Evolutionary conservation across 2,888 invertebrate genomes (phyloP), one percentile per base, ranked within the genome.

Genomic region (Agriotes lineatus): DNA sequence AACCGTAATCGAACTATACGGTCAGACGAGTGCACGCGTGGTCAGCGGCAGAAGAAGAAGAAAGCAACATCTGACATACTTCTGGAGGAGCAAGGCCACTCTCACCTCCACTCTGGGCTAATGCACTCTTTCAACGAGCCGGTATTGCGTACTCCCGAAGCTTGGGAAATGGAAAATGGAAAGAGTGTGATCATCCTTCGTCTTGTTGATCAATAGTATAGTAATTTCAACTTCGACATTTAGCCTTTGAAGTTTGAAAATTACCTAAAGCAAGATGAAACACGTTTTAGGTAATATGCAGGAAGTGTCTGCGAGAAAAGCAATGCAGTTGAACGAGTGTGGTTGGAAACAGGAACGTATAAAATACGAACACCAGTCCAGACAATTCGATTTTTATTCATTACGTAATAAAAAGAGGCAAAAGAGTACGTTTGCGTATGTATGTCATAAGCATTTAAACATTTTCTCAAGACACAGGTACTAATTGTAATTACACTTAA

Each of bases 41-140:
- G 76, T 77, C 77, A 76, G 67, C 78, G 69, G 74, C 77, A 73
- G 75, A 80, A 79, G 76, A 80, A 80, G 77, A 80, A 80, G 80
- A 81, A 80, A 81, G 81, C 76, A 79, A 80, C 76, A 77, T 74
- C 74, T 80, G 79, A 78, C 81, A 79, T 70, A 81, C 78, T 80
- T 80, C 64, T 59, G 58, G 44, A 70, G 71, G 76, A 79, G 79
- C 82, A 82, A 82, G 82, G 82, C 77, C 81, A 81, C 82, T 82
- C 82, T 82, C 81, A 81, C 82, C 79, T 76, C 74, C 70, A 71
- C 59, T 60, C 16, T 30, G 60, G 72, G 65, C 64, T 68, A 66
- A 48, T 64, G 69, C 60, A 52, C 64, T 60, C 48, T 57, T 52
- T 57, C 30, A 57, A 44, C 54, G 25, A 30, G 33, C 57, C 33